Percentiles rank a stretch among this genome's conserved stretches.
Evolutionary conservation across 2,113 vertebrate genomes (phyloP).

Genomic region (Menidia beryllina): DNA sequence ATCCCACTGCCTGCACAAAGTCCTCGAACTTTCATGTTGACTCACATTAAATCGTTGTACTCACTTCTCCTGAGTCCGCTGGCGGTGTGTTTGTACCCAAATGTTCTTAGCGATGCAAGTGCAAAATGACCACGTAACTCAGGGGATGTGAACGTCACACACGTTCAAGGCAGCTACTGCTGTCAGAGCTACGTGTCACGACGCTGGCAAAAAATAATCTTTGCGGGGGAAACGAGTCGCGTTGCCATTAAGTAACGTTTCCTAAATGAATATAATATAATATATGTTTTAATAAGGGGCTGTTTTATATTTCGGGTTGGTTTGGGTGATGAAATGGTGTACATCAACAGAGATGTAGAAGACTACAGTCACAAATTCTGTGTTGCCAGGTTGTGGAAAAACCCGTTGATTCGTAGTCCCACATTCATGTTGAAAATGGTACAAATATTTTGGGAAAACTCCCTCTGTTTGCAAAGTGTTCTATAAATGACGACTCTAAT

Average conservation of each 20-base stretch:
- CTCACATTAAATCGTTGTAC: not conserved
- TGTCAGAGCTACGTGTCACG: not conserved
- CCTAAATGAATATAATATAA: not conserved
- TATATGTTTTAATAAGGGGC: not conserved
- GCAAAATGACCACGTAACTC: not conserved
- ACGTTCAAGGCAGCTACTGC: slow-evolving; percentile 14
- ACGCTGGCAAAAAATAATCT: not conserved
- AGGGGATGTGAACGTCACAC: not conserved
- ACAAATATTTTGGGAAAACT: too few species aligned
- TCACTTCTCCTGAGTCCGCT: slow-evolving; percentile 16
- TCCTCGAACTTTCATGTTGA: not conserved
- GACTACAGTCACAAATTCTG: not conserved
- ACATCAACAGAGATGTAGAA: not conserved
- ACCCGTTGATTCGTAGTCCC: too few species aligned
- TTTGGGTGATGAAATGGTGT: too few species aligned
- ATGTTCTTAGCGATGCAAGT: not conserved
- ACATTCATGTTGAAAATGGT: not conserved
- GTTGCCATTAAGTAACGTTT: not conserved
- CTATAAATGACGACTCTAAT: too few species aligned
- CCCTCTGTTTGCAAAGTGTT: too few species aligned
- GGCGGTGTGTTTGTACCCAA: not conserved
- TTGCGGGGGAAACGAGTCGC: too few species aligned
- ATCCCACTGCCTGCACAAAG: too few species aligned
- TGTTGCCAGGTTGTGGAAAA: not conserved
- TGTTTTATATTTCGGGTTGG: too few species aligned